phyloP scores from a whole-genome alignment of 2,888 invertebrate genomes.

The Beris morrisii region DNA sequence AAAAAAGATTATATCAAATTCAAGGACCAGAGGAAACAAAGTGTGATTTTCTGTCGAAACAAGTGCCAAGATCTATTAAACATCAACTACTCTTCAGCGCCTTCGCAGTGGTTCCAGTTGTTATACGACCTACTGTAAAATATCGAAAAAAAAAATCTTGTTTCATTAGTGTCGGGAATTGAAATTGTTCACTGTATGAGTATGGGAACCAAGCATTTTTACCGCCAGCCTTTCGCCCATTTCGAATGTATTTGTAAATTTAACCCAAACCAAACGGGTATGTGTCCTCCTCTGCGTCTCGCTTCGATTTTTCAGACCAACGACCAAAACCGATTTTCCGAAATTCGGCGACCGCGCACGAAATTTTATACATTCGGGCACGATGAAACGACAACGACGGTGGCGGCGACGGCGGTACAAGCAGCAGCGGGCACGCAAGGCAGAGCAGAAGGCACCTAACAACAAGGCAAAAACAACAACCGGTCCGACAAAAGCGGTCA shows the following conservation, averaged over 20 bases:
- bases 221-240: conserved; percentile 5
- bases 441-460: conserved; percentile 23
- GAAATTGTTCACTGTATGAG: conserved; percentile 13
- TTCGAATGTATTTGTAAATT: conserved; percentile 9
- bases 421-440: background rate
- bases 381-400: no score
- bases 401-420: no score
- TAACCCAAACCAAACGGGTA: conserved; percentile 28
- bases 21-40: no score
- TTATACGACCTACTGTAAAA: no score
- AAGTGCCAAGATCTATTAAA: no score
- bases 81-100: no score
- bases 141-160: no score
- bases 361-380: conserved; percentile 15
- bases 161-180: no score
- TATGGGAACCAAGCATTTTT: conserved; percentile 27
- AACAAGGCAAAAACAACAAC: conserved; percentile 18
- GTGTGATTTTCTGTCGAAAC: no score
- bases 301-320: conserved; percentile 36
- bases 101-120: no score
- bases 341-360: conserved; percentile 23
- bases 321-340: conserved; percentile 28
- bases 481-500: conserved; percentile 27
- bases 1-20: no score
- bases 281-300: conserved; percentile 35